Evolutionary conservation across 1,140 invertebrate genomes (phyloP).

Genomic region (Araneus ventricosus): DNA sequence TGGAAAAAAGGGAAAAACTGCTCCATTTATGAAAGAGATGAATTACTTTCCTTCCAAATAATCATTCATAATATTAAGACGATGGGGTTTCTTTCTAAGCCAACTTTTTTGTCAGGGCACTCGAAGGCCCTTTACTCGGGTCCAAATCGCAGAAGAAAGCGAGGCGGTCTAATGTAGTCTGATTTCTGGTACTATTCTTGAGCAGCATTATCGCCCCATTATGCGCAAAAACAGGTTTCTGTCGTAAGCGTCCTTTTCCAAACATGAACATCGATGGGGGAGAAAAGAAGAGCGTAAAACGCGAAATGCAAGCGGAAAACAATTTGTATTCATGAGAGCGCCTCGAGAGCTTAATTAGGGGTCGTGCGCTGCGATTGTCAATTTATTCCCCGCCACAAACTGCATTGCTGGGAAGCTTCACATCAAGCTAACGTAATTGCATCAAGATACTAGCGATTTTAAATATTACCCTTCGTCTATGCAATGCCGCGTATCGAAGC

Average conservation of each 20-base stretch:
- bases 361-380: constrained; percentile 70
- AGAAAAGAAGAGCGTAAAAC: constrained; percentile 36
- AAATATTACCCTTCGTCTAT: constrained; percentile 71
- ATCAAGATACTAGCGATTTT: constrained; percentile 72
- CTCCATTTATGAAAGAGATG: not conserved
- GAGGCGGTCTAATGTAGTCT: not conserved
- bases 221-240: constrained; percentile 52
- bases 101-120: not conserved
- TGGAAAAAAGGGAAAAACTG: not conserved
- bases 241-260: constrained; percentile 6
- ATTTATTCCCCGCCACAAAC: constrained; percentile 73
- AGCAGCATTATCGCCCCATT: constrained; percentile 61
- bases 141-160: not conserved
- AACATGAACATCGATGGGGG: constrained; percentile 28
- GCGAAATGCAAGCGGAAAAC: constrained; percentile 58
- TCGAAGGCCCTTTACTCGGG: not conserved
- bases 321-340: constrained; percentile 72
- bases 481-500: constrained; percentile 70
- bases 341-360: constrained; percentile 70
- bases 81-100: not conserved
- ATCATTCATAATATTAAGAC: not conserved
- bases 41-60: not conserved
- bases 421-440: constrained; percentile 68
- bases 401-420: constrained; percentile 65
- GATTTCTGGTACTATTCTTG: constrained; percentile 15